These are phyloP conservation scores for Gopherus evgoodei DNA, from an alignment of 2,113 vertebrate genomes.

Conservation along the genomic window DNA sequence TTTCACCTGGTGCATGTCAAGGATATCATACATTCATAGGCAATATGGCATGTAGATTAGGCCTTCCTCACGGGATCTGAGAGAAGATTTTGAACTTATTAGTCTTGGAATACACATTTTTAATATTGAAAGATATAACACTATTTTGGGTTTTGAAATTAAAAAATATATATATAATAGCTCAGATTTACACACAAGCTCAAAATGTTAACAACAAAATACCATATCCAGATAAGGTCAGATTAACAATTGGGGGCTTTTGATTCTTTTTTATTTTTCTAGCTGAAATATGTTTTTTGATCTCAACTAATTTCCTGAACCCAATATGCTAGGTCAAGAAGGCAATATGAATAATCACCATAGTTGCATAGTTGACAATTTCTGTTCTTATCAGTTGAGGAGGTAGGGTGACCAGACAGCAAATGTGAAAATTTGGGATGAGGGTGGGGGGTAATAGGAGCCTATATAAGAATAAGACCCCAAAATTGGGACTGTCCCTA, in stretches of 20 bases:
- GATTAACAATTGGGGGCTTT: not conserved
- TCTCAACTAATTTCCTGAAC: not conserved
- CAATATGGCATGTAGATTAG: not conserved
- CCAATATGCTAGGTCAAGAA: slow-evolving; percentile 5
- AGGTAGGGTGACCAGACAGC: not conserved
- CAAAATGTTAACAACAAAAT: not conserved
- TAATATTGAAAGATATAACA: not conserved
- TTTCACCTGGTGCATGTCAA: not conserved
- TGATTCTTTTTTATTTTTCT: not conserved
- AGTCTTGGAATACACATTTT: not conserved
- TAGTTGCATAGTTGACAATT: not conserved
- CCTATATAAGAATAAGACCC: no score
- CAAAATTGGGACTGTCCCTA: no score
- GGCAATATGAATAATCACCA: slow-evolving; percentile 17
- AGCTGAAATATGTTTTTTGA: slow-evolving; percentile 28
- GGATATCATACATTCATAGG: not conserved
- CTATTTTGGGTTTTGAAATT: slow-evolving; percentile 18
- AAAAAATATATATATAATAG: not conserved
- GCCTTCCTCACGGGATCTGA: not conserved
- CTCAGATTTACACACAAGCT: not conserved
- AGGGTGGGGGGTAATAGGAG: no score
- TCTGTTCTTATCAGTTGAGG: not conserved
- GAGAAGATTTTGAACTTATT: not conserved
- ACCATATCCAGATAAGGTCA: not conserved
- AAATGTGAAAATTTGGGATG: no score